Evolutionary conservation across 2,797 vertebrate species (phyloP).

Genomic region (Nyctibius grandis): DNA sequence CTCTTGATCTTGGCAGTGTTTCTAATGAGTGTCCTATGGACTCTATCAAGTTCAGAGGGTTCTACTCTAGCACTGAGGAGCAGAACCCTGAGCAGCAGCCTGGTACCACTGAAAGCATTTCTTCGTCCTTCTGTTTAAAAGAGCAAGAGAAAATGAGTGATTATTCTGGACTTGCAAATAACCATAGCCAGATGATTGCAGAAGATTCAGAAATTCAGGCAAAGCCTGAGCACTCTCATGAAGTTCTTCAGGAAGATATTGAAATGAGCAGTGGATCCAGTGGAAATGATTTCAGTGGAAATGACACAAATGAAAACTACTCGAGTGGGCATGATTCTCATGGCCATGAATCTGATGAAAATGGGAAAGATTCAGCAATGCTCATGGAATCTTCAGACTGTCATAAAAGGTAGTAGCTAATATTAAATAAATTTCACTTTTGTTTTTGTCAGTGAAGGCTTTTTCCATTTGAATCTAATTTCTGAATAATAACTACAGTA

Average conservation of each 20-base stretch:
- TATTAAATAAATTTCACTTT: not conserved
- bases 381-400: conserved; percentile 78
- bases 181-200: conserved; percentile 72
- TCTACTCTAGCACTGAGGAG: conserved; percentile 70
- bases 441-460: not conserved
- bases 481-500: not conserved
- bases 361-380: conserved; percentile 81
- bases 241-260: conserved; percentile 81
- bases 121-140: conserved; percentile 41
- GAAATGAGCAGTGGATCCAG: conserved; percentile 87
- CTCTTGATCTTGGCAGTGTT: conserved; percentile 6
- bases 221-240: conserved; percentile 59
- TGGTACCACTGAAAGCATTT: conserved; percentile 32
- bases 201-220: conserved; percentile 76
- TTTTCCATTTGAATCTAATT: not conserved
- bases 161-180: conserved; percentile 69
- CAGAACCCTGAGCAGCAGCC: conserved; percentile 65
- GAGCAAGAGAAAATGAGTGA: conserved; percentile 76
- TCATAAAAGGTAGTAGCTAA: conserved; percentile 80
- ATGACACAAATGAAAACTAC: conserved; percentile 82
- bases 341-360: conserved; percentile 80
- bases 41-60: conserved; percentile 1
- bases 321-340: conserved; percentile 81
- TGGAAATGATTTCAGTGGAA: conserved; percentile 77
- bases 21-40: conserved; percentile 33